Conservation (phyloP, 2,797 vertebrate species). For the Lacerta viridis region DNA sequence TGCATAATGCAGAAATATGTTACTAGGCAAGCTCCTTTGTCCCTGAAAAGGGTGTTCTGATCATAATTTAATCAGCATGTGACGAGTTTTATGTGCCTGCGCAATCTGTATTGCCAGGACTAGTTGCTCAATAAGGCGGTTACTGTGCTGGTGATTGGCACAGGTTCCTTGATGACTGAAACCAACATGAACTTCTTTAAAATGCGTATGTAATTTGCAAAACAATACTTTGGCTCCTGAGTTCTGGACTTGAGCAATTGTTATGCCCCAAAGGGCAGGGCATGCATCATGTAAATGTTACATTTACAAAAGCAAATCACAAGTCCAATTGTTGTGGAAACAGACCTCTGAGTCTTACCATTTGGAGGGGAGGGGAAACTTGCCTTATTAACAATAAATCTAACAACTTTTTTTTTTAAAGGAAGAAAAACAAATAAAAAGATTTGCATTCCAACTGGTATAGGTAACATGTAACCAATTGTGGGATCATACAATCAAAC, state of each 20-base stretch:
- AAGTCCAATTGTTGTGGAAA: neutral
- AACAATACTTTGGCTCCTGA: conserved; percentile 28
- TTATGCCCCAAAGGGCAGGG: neutral
- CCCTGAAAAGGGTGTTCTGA: neutral
- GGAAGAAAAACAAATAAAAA: neutral
- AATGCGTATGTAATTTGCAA: neutral
- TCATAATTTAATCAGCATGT: neutral
- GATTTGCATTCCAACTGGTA: neutral
- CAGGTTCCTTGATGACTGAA: neutral
- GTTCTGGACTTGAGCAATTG: conserved; percentile 18
- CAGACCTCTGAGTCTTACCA: neutral
- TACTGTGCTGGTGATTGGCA: conserved; percentile 3
- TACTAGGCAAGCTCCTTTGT: neutral
- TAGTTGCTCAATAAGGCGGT: conserved; percentile 23
- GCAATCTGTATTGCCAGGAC: neutral
- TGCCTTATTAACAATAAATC: neutral
- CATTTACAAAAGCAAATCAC: neutral
- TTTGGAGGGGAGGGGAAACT: neutral
- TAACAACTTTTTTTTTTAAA: neutral
- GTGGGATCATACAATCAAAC: neutral
- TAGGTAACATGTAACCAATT: neutral
- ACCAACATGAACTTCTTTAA: neutral
- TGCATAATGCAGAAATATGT: neutral
- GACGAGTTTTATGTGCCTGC: neutral
- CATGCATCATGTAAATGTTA: conserved; percentile 8